A percentile compares a stretch with the other conserved stretches of the same genome.
Evolutionary conservation across 2,888 invertebrate species (phyloP).

Genomic region (Pantelozetes paolii): DNA sequence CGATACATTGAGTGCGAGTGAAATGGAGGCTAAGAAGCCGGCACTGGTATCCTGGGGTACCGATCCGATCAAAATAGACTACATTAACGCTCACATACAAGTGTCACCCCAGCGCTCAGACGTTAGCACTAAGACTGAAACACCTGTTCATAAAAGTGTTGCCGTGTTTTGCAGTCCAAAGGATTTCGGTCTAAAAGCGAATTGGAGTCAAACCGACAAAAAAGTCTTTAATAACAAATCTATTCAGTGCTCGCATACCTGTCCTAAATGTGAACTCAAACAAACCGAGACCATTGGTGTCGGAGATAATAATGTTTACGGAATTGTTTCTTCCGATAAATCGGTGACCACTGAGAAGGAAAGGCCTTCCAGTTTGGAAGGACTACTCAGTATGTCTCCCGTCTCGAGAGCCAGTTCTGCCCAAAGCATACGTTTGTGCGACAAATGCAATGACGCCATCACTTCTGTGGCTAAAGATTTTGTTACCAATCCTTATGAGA

Average conservation of each 20-base stretch:
- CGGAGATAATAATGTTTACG: conserved; percentile 56
- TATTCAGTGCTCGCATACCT: conserved; percentile 28
- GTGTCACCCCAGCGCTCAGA: neutral
- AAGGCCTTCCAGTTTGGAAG: neutral
- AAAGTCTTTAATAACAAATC: neutral
- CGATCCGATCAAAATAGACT: conserved; percentile 11
- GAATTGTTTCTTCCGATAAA: neutral
- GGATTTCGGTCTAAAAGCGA: conserved; percentile 8
- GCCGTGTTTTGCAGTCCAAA: conserved; percentile 2
- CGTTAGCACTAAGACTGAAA: conserved; percentile 21
- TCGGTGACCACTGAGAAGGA: neutral
- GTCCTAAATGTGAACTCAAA: conserved; percentile 43
- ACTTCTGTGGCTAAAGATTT: conserved; percentile 57
- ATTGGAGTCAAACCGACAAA: conserved; percentile 38
- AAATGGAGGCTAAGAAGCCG: neutral
- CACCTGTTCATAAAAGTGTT: neutral
- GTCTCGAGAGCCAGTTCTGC: conserved; percentile 36
- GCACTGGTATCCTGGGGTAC: conserved; percentile 33
- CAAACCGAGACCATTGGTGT: conserved; percentile 60
- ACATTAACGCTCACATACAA: conserved; percentile 1
- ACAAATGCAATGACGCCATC: conserved; percentile 61
- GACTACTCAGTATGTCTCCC: neutral
- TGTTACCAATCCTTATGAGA: conserved; percentile 43
- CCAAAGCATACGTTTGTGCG: conserved; percentile 55
- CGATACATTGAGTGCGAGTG: conserved; percentile 16